phyloP scores from a whole-genome alignment of 2,888 invertebrate genomes.

The Trimorus sp. region DNA sequence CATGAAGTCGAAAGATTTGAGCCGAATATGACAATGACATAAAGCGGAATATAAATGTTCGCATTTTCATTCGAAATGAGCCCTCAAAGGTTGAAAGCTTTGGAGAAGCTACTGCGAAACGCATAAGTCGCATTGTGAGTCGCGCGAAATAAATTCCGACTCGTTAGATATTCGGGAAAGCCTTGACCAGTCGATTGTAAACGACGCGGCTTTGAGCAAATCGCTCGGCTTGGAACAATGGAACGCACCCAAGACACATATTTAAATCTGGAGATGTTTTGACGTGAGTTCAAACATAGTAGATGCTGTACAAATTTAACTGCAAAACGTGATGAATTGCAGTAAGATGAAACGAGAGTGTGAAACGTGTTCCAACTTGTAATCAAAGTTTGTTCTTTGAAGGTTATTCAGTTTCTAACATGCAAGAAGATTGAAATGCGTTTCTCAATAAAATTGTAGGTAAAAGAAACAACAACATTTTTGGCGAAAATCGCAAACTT shows the following conservation, averaged over 20 bases:
- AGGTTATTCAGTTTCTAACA: too few species aligned
- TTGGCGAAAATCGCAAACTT: too few species aligned
- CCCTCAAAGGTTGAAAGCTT: constrained; percentile 11
- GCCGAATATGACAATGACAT: constrained; percentile 55
- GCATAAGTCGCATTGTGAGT: constrained; percentile 8
- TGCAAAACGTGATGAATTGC: too few species aligned
- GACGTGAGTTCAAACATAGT: too few species aligned
- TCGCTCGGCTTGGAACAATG: constrained; percentile 39
- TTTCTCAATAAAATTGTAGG: too few species aligned
- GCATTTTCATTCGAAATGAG: constrained; percentile 42
- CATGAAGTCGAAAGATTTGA: constrained; percentile 45
- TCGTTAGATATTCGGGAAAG: constrained; percentile 26
- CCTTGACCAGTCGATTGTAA: constrained; percentile 38
- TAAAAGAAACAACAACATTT: too few species aligned
- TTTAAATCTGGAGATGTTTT: too few species aligned
- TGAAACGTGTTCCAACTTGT: too few species aligned
- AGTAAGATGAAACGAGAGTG: too few species aligned
- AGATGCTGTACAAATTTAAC: too few species aligned
- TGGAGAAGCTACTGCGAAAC: constrained; percentile 4
- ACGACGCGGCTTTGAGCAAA: constrained; percentile 25
- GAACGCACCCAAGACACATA: constrained; percentile 47
- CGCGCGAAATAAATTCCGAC: constrained; percentile 20
- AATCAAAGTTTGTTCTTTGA: too few species aligned
- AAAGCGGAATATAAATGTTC: constrained; percentile 51
- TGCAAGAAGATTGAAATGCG: too few species aligned